Evolutionary conservation across 2,797 vertebrate genomes (phyloP).

Genomic region (Melanotaenia trifasciata): DNA sequence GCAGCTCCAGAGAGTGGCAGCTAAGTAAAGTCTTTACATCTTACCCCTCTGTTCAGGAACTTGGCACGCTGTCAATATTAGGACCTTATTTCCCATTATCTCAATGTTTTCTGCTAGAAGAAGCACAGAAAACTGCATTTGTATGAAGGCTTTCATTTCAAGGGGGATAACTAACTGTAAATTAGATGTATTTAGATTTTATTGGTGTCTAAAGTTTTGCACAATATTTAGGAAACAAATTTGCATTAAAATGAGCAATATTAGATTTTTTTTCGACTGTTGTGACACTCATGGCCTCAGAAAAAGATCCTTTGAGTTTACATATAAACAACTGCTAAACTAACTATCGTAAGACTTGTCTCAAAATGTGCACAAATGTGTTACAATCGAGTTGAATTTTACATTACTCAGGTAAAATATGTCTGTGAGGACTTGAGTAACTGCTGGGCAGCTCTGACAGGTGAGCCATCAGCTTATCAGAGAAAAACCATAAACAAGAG

Average conservation of each 20-base stretch:
- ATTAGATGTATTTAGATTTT: not conserved
- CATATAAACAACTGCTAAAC: no score
- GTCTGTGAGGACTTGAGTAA: not conserved
- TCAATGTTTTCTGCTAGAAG: conserved; percentile 2
- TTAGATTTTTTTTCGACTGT: no score
- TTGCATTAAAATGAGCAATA: not conserved
- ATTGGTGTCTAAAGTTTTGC: not conserved
- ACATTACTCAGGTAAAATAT: not conserved
- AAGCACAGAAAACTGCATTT: conserved; percentile 10
- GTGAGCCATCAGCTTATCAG: not conserved
- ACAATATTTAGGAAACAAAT: not conserved
- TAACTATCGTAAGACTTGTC: not conserved
- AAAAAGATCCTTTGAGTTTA: not conserved
- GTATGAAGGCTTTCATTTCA: not conserved
- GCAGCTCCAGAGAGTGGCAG: conserved; percentile 14
- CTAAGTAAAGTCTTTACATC: conserved; percentile 7
- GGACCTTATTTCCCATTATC: conserved; percentile 23
- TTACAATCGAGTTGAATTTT: not conserved
- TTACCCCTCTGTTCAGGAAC: conserved; percentile 15
- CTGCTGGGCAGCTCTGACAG: not conserved
- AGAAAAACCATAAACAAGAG: not conserved
- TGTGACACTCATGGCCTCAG: not conserved
- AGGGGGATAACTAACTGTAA: not conserved
- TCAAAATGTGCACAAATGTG: not conserved
- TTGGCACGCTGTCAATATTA: conserved; percentile 23